Evolutionary conservation across 2,888 invertebrate genomes (phyloP).

Genomic region (Leptodirus hochenwartii): DNA sequence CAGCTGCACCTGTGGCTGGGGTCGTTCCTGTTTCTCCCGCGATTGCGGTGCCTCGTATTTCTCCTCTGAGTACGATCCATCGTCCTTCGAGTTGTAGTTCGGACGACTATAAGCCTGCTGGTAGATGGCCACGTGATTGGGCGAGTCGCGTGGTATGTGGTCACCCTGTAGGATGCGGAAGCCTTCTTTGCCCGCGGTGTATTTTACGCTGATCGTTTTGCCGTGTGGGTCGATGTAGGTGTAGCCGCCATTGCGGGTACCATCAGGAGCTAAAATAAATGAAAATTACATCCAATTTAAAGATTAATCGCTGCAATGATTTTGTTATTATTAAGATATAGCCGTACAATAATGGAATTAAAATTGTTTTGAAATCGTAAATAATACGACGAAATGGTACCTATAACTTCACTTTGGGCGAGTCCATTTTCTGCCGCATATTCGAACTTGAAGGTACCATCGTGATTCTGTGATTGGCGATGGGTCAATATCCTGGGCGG

Average conservation of each 20-base stretch:
- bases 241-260: constrained; percentile 43
- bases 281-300: too few species aligned
- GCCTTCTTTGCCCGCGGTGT: constrained; percentile 30
- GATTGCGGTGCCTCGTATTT: constrained; percentile 14
- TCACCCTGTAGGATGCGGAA: constrained; percentile 27
- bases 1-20: constrained; percentile 5
- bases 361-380: too few species aligned
- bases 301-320: too few species aligned
- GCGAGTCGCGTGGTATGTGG: constrained; percentile 10
- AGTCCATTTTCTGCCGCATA: constrained; percentile 52
- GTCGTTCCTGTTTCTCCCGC: constrained; percentile 4
- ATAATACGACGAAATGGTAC: too few species aligned
- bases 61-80: constrained; percentile 21
- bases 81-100: constrained; percentile 14
- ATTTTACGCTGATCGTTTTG: constrained; percentile 41
- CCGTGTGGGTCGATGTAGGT: constrained; percentile 48
- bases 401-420: constrained; percentile 48
- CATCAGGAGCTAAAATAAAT: constrained; percentile 47
- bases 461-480: constrained; percentile 39
- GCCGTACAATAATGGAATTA: too few species aligned
- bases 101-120: constrained; percentile 8
- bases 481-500: constrained; percentile 38
- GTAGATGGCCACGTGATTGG: constrained; percentile 9
- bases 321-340: too few species aligned
- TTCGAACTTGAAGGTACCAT: constrained; percentile 47